Percentiles rank a stretch among this genome's conserved stretches.
phyloP scores from a whole-genome alignment of 23 tunicate species.

The Ciona savignyi region DNA sequence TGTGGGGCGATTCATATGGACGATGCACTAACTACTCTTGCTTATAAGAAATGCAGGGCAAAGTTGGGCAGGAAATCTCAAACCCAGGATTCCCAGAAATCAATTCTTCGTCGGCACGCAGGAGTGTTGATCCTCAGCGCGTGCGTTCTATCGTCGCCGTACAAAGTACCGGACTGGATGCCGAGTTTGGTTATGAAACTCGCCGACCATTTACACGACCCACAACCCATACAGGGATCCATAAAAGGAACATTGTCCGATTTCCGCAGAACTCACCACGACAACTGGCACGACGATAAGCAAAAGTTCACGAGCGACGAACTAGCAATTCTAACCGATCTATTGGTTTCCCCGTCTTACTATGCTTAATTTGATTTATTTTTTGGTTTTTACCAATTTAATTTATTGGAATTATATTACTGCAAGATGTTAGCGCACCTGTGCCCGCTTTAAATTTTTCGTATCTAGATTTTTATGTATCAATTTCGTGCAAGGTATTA shows the following conservation, averaged over 20 bases:
- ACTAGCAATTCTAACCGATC: conserved; percentile 70
- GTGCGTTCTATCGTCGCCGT: conserved; percentile 79
- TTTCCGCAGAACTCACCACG: conserved; percentile 87
- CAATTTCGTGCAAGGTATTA: too few relatives aligned
- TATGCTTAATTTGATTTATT: conserved; percentile 48
- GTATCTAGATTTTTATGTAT: too few relatives aligned
- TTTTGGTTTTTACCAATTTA: neutral
- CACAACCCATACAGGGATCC: conserved; percentile 81
- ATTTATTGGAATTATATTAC: too few relatives aligned
- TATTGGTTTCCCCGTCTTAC: conserved; percentile 82
- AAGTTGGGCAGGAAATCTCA: conserved; percentile 20
- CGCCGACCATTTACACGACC: conserved; percentile 72
- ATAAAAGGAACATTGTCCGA: conserved; percentile 77
- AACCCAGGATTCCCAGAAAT: neutral
- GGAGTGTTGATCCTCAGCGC: conserved; percentile 84
- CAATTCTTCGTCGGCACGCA: neutral
- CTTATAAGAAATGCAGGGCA: conserved; percentile 8
- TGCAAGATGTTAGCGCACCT: too few relatives aligned
- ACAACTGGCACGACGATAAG: conserved; percentile 92
- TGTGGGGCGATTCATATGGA: conserved; percentile 46
- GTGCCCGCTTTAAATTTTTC: too few relatives aligned
- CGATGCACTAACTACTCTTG: conserved; percentile 20
- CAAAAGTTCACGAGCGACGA: conserved; percentile 76
- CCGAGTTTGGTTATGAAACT: conserved; percentile 61
- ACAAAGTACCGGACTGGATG: conserved; percentile 86